Evolutionary conservation across 1,140 invertebrate species (phyloP).

Genomic region (Cydia fagiglandana): DNA sequence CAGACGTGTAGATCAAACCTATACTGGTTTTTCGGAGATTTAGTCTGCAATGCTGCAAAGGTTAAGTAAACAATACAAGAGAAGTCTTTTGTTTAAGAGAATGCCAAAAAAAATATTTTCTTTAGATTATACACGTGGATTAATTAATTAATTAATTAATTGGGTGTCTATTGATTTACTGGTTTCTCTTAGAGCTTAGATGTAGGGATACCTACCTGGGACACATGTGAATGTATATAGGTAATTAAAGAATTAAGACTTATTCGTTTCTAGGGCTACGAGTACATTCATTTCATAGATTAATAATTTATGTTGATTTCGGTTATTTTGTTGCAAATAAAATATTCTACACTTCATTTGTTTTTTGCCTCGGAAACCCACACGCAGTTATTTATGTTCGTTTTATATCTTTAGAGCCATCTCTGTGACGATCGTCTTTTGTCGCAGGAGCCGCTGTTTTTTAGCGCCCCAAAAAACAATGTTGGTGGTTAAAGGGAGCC

Average conservation of each 20-base stretch:
- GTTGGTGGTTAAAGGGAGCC: slow-evolving; percentile 50
- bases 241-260: too few species aligned
- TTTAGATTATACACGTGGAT: neutral
- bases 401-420: slow-evolving; percentile 60
- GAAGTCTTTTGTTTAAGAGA: neutral
- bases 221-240: neutral
- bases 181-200: neutral
- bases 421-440: slow-evolving; percentile 62
- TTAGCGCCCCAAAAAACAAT: slow-evolving; percentile 57
- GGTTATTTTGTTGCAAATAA: slow-evolving; percentile 18
- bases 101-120: neutral
- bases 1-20: neutral
- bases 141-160: neutral
- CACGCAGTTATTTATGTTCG: slow-evolving; percentile 64
- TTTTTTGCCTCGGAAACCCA: slow-evolving; percentile 24
- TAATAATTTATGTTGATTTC: neutral
- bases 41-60: neutral
- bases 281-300: neutral
- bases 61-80: neutral
- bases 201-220: neutral
- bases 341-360: slow-evolving; percentile 23
- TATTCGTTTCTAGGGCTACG: neutral
- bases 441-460: slow-evolving; percentile 60
- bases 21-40: neutral
- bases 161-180: neutral